These are phyloP conservation scores for Perithous albicinctus DNA, from an alignment of 2,888 invertebrate genomes.

Conservation along the genomic window DNA sequence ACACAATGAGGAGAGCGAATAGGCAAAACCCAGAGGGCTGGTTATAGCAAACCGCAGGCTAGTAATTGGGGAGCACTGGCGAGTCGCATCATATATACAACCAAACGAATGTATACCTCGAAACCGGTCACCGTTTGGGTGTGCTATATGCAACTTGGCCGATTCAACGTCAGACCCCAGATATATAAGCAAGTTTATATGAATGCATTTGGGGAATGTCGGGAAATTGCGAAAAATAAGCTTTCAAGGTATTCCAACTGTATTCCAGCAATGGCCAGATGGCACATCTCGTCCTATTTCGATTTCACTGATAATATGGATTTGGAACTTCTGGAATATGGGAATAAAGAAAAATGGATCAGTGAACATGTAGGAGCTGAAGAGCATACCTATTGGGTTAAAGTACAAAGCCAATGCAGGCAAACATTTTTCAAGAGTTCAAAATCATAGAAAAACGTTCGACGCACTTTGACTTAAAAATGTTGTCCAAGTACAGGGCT, in stretches of 20 bases:
- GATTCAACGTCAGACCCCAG: neutral
- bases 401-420: neutral
- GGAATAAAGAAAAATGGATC: conserved; percentile 25
- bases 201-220: conserved; percentile 44
- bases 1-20: conserved; percentile 41
- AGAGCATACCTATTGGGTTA: conserved; percentile 35
- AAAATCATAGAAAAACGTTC: neutral
- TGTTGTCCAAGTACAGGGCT: neutral
- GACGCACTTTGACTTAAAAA: conserved; percentile 11
- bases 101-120: conserved; percentile 25
- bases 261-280: conserved; percentile 18
- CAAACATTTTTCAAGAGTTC: neutral
- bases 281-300: conserved; percentile 10
- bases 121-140: neutral
- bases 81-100: conserved; percentile 33
- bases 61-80: conserved; percentile 55
- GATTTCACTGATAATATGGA: conserved; percentile 47
- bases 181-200: conserved; percentile 25
- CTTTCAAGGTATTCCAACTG: conserved; percentile 36
- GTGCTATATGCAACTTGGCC: neutral
- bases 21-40: conserved; percentile 26
- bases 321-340: conserved; percentile 13
- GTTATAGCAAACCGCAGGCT: conserved; percentile 26
- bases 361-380: conserved; percentile 32
- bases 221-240: conserved; percentile 49